Evolutionary conservation across 2,888 invertebrate species (phyloP).

Genomic region (Melieria omissa): DNA sequence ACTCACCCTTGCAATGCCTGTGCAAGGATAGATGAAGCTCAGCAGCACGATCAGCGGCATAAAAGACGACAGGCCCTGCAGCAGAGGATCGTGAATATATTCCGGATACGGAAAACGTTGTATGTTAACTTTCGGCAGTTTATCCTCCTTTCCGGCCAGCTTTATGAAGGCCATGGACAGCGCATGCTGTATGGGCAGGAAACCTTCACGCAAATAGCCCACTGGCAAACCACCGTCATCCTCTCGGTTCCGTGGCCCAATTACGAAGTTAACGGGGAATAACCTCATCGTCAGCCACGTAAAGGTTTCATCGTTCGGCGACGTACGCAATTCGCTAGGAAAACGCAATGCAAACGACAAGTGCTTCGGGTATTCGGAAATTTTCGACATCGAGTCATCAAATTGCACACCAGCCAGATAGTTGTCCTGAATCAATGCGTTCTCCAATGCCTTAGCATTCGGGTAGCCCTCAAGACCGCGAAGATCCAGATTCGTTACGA

Average conservation of each 20-base stretch:
- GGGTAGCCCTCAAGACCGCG: conserved; percentile 34
- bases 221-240: conserved; percentile 72
- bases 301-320: too few species aligned
- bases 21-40: conserved; percentile 83
- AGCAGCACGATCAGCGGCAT: conserved; percentile 82
- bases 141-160: conserved; percentile 37
- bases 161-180: conserved; percentile 67
- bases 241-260: conserved; percentile 73
- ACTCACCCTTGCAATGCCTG: conserved; percentile 77
- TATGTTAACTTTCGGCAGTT: conserved; percentile 56
- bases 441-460: conserved; percentile 45
- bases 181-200: conserved; percentile 74
- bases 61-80: conserved; percentile 74
- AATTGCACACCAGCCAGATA: conserved; percentile 72
- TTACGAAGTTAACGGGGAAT: conserved; percentile 73
- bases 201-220: conserved; percentile 72
- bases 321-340: conserved; percentile 72
- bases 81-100: conserved; percentile 75
- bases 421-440: conserved; percentile 37
- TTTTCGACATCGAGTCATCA: conserved; percentile 65
- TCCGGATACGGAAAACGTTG: conserved; percentile 79
- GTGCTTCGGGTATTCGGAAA: conserved; percentile 66
- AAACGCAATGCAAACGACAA: conserved; percentile 73
- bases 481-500: conserved; percentile 48
- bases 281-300: conserved; percentile 77